Base-by-base conservation (phyloP, 2,113 vertebrate genomes). In the Galbula dea region DNA sequence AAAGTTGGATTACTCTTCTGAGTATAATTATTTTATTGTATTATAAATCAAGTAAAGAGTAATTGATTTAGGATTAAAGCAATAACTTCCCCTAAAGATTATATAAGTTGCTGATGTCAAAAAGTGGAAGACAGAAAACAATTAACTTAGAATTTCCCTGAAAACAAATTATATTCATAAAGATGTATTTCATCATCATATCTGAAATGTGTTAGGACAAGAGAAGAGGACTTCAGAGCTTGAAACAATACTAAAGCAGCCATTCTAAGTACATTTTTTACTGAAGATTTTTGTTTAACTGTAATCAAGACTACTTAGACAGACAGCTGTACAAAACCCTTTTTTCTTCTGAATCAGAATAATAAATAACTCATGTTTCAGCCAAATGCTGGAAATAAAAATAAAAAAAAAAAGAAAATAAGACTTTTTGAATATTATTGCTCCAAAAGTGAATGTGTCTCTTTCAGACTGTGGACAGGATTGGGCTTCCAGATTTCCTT, bases 271-370 rank as follows among this genome's bases (percentile, higher is more conserved):
- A 87, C 59, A 83, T 85, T 95, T 95, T 91, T 96, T 55, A 95
- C 62, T 71, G 92, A 93, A 94, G 79, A 94, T 96, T 96, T 94
- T 96, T 93, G 30, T 96, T 96, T 94, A 34, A 83, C 94, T 95
- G 82, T 89, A 95, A 95, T 93, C 94, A 72, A 91, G 62, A 94
- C 59, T 86, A 91, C 74, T 94, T 82, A 93, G 90, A n/a, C 66
- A 91, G 85, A 94, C 81, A 95, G 43, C 24, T 65, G 49, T 61
- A 83, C 15, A 45, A 80, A 90, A 75, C 49, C 11, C 17, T 78
- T 83, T 82, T 49, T 62, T 36, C 52, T 88, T 91, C 49, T 78
- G n/a, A 71, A 77, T 63, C 20, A 77, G 32, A 80, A 73, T 63
- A 95, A 91, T 75, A 93, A 78, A 83, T 63, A 86, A 81, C 23